Evolutionary conservation across 2,888 invertebrate genomes (phyloP), one percentile per base, ranked within the genome.

Genomic region (Atethmia centrago): DNA sequence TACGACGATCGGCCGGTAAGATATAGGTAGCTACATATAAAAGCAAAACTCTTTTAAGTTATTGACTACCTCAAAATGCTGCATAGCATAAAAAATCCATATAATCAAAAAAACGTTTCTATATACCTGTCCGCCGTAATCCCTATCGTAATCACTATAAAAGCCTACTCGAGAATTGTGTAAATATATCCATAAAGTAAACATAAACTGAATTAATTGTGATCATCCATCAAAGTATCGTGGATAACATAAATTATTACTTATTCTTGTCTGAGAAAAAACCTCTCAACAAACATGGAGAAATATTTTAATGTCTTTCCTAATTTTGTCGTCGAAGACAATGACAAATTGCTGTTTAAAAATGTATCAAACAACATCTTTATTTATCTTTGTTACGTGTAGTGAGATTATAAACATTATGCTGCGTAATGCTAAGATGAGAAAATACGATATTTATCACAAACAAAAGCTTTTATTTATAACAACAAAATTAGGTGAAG

Each of bases 191-290:
- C 79, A 70, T 83, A 72, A 83, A 88, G 83, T 85, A 87, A 87
- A 91, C 82, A 85, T 77, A 92, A 92, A 93, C 92, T 92, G 89
- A 91, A 92, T 91, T 91, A 89, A 91, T 92, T 90, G 84, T 85
- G 87, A 92, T 90, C 92, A 93, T 94, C 93, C 93, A 94, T 94
- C 94, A 94, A 92, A 92, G 90, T 91, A 91, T 87, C 78, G 86
- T 86, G 84, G 83, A 87, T 88, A 91, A 89, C 86, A 85, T 77
- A 86, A 89, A 91, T 90, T 91, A 90, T 89, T 88, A 70, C 79
- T 75, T 86, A 87, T 88, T 89, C 88, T 87, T 89, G 79, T 89
- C 88, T 86, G 74, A 83, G 74, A 88, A 90, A 90, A 92, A 90
- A 88, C 71, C 88, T 87, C 83, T 90, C 87, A 79, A 88, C 85